These are phyloP conservation scores for Geotrypetes seraphini DNA, from an alignment of 2,797 vertebrate genomes.

Conservation along the genomic window DNA sequence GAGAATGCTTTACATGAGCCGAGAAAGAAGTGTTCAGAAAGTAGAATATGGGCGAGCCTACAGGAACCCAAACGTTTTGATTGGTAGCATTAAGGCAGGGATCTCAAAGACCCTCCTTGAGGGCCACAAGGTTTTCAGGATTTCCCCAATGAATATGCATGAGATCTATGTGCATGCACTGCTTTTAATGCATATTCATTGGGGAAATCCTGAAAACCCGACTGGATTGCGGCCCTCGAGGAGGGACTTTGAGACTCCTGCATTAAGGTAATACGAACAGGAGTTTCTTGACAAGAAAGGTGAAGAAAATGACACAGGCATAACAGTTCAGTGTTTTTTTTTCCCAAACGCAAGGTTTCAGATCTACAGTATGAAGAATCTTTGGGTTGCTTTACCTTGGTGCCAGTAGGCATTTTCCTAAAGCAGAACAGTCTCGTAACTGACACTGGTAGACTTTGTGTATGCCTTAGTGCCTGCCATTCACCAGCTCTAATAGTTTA, in stretches of 20 bases:
- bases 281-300: constrained; percentile 25
- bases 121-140: too few relatives aligned
- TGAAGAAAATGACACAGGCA: constrained; percentile 29
- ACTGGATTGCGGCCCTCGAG: too few relatives aligned
- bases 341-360: constrained; percentile 28
- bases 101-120: too few relatives aligned
- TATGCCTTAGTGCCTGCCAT: too few relatives aligned
- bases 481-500: too few relatives aligned
- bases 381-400: constrained; percentile 27
- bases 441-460: not conserved
- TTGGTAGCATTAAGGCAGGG: constrained; percentile 11
- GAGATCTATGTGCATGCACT: too few relatives aligned
- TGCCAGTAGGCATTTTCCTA: constrained; percentile 16
- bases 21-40: constrained; percentile 9
- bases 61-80: constrained; percentile 9
- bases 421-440: not conserved
- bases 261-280: constrained; percentile 15
- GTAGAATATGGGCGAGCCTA: constrained; percentile 10
- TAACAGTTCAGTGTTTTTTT: constrained; percentile 24
- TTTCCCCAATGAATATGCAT: too few relatives aligned
- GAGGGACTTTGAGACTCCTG: too few relatives aligned
- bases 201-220: too few relatives aligned
- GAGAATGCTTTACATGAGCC: constrained; percentile 14
- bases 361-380: constrained; percentile 12
- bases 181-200: too few relatives aligned